These are phyloP conservation scores for Ascidia mentula DNA, from an alignment of 23 tunicate species.

Conservation along the genomic window DNA sequence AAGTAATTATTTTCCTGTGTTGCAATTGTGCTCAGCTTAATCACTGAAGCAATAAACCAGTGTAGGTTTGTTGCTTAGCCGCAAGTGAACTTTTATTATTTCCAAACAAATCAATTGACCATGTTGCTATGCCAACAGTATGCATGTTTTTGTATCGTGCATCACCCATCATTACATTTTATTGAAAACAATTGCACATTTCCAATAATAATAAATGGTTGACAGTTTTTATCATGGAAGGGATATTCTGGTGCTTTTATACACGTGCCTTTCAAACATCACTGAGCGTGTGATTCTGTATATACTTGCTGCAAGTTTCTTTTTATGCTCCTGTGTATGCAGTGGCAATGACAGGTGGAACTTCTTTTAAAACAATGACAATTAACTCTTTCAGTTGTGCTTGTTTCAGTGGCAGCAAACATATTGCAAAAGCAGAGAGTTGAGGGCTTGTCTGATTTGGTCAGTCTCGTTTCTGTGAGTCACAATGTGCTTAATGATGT, in stretches of 20 bases:
- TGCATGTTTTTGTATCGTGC: background rate
- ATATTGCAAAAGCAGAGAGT: no score
- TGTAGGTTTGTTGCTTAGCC: no score
- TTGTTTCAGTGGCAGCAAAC: background rate
- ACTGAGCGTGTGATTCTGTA: background rate
- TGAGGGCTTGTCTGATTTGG: background rate
- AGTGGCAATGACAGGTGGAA: background rate
- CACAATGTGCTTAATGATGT: background rate
- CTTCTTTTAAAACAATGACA: background rate
- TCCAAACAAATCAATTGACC: background rate
- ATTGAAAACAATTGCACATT: background rate
- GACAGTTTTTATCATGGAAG: no score
- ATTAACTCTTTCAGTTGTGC: background rate
- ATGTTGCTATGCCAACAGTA: slow-evolving; percentile 7
- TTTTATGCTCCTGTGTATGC: background rate
- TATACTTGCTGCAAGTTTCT: background rate
- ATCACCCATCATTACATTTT: background rate
- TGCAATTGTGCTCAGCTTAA: no score
- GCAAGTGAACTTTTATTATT: background rate
- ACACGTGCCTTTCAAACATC: background rate
- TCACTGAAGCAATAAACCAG: no score
- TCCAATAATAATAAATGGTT: background rate
- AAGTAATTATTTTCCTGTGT: no score
- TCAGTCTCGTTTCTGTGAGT: background rate
- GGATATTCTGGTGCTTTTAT: background rate